These are phyloP conservation scores for Phaonia tiefii DNA, from an alignment of 2,888 invertebrate genomes.

Conservation along the genomic window DNA sequence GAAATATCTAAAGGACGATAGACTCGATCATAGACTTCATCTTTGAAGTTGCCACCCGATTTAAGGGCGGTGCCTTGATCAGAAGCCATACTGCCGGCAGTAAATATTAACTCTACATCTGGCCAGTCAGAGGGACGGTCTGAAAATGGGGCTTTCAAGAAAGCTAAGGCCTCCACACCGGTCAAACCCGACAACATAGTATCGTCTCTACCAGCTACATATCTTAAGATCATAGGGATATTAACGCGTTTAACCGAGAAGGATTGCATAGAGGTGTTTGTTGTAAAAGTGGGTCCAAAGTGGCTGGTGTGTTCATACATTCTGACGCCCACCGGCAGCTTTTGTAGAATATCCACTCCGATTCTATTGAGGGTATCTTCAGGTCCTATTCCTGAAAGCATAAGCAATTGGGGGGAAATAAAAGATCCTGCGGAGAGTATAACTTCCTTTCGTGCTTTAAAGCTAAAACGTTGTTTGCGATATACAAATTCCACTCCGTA, in stretches of 20 bases:
- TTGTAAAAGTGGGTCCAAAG: conserved; percentile 78
- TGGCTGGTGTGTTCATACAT: conserved; percentile 81
- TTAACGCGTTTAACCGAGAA: conserved; percentile 48
- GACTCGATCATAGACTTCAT: conserved; percentile 81
- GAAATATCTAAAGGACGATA: conserved; percentile 81
- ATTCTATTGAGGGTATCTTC: conserved; percentile 81
- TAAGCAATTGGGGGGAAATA: conserved; percentile 92
- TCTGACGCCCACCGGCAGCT: conserved; percentile 85
- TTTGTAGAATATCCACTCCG: conserved; percentile 83
- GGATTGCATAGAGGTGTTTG: conserved; percentile 75
- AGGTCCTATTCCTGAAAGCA: conserved; percentile 89
- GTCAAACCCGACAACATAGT: conserved; percentile 83
- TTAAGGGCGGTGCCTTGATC: conserved; percentile 82
- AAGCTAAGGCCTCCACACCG: conserved; percentile 84
- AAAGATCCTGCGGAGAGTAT: conserved; percentile 92
- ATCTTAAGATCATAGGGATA: conserved; percentile 77
- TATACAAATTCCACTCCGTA: conserved; percentile 85
- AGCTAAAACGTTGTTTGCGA: conserved; percentile 80
- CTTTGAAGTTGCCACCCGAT: conserved; percentile 81
- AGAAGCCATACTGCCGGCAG: conserved; percentile 83
- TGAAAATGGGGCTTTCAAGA: conserved; percentile 82
- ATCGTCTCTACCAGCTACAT: conserved; percentile 82
- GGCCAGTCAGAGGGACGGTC: conserved; percentile 80
- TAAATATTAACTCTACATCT: conserved; percentile 85
- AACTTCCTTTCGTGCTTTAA: conserved; percentile 87